Percentiles rank a stretch among this genome's conserved stretches.
phyloP scores from a whole-genome alignment of 2,888 invertebrate species.

The Agrotis ipsilon region DNA sequence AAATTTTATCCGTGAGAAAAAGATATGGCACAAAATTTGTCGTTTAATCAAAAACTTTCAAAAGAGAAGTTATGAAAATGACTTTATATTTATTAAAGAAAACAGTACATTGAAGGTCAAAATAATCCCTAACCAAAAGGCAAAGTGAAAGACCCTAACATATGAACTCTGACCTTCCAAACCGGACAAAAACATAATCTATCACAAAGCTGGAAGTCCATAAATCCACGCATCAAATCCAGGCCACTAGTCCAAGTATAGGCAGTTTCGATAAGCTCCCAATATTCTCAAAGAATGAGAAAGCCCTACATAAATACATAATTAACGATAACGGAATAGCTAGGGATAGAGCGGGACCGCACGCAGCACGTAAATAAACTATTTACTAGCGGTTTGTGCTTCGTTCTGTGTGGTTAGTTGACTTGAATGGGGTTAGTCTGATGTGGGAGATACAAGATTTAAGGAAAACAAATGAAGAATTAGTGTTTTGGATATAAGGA shows the following conservation, averaged over 20 bases:
- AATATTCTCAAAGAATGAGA: conserved; percentile 62
- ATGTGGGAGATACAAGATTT: neutral
- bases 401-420: conserved; percentile 41
- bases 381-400: conserved; percentile 59
- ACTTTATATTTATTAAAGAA: neutral
- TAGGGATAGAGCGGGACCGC: conserved; percentile 51
- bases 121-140: conserved; percentile 9
- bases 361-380: conserved; percentile 65
- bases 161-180: conserved; percentile 15
- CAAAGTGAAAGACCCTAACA: neutral
- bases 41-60: conserved; percentile 5
- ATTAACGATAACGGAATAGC: conserved; percentile 69
- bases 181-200: conserved; percentile 34
- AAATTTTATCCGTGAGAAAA: conserved; percentile 34
- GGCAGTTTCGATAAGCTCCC: conserved; percentile 59
- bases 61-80: neutral
- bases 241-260: conserved; percentile 42
- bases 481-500: neutral
- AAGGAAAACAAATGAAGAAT: neutral
- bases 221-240: conserved; percentile 60
- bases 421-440: conserved; percentile 35
- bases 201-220: conserved; percentile 47
- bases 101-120: neutral
- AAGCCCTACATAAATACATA: conserved; percentile 69
- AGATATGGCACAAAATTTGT: conserved; percentile 11